A percentile compares a stretch with the other conserved stretches of the same genome.
These are phyloP conservation scores for Congeria kusceri DNA, from an alignment of 2,888 invertebrate genomes.

Conservation along the genomic window DNA sequence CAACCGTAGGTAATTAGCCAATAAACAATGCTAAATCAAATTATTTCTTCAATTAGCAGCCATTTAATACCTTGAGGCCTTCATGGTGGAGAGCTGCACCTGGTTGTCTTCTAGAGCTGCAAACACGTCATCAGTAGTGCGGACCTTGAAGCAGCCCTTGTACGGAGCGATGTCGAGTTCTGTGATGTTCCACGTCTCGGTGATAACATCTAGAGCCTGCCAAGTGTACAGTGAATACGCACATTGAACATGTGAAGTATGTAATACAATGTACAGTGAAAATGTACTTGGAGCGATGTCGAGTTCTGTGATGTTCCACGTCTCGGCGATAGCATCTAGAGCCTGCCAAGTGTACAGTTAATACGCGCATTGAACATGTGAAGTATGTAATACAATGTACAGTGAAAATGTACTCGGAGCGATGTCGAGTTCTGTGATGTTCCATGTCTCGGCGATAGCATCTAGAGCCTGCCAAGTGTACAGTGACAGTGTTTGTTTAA, in stretches of 20 bases:
- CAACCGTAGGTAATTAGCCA: too few relatives aligned
- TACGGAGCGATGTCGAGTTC: slow-evolving; percentile 91
- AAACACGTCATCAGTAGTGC: slow-evolving; percentile 90
- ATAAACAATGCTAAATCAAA: too few relatives aligned
- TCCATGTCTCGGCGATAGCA: slow-evolving; percentile 91
- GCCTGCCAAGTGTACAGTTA: slow-evolving; percentile 60
- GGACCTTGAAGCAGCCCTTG: slow-evolving; percentile 89
- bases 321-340: slow-evolving; percentile 89
- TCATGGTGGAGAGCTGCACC: slow-evolving; percentile 93
- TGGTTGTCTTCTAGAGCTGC: slow-evolving; percentile 94
- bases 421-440: slow-evolving; percentile 90
- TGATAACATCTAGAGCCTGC: slow-evolving; percentile 88
- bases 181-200: slow-evolving; percentile 90
- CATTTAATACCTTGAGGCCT: slow-evolving; percentile 88
- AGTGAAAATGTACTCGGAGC: slow-evolving; percentile 84
- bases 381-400: too few relatives aligned
- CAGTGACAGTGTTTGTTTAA: too few relatives aligned
- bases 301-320: slow-evolving; percentile 91
- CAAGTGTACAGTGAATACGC: not conserved
- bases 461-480: slow-evolving; percentile 86
- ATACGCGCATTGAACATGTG: too few relatives aligned
- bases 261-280: too few relatives aligned
- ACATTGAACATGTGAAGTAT: too few relatives aligned
- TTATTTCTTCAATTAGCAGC: too few relatives aligned
- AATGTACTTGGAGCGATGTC: slow-evolving; percentile 89